Evolutionary conservation across 2,113 vertebrate genomes (phyloP), one percentile per base, ranked within the genome.

Genomic region (Tupaia chinensis): DNA sequence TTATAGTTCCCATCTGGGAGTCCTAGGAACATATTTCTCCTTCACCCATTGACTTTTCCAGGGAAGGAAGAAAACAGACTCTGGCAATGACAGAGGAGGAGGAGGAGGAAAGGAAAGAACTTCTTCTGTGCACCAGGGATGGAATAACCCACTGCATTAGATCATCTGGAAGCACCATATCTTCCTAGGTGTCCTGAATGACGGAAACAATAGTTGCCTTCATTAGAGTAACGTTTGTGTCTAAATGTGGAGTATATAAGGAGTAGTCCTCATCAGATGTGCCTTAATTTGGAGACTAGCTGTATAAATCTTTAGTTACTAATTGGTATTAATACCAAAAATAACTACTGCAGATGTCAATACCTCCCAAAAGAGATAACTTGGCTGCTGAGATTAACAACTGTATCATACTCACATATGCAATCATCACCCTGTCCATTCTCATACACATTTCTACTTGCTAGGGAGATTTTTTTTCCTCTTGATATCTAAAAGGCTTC

Each of bases 311-410:
- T 95, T 87, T 27, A 53, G 65, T 83, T 93, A 94, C 76, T 95
- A 91, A 93, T 60, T 95, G 85, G 80, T 34, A 91, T 58, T 72
- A 25, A 79, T 85, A 80, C 69, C 88, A 89, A 94, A 97, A 95
- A 89, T 93, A 93, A 96, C 96, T 60, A 60, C 13, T 89, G 83
- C 25, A 72, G 86, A 77, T 89, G 79, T 25, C 0, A 12, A 58
- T 74, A 81, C 76, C 56, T 53, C 93, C 80, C 82, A 78, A 65
- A 74, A 96, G 58, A 72, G 90, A 73, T 29, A 74, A 34, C 79
- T 29, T 69, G 32, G 60, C 82, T 78, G 77, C 82, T 74, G 63
- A 87, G 22, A 63, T 66, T 60, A 95, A 76, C 1, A 63, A 70
- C 66, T 69, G 78, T 84, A 74, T 81, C 86, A 84, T 61, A 81